These are phyloP conservation scores for Momotus momota DNA, from an alignment of 2,797 vertebrate species.

Conservation along the genomic window DNA sequence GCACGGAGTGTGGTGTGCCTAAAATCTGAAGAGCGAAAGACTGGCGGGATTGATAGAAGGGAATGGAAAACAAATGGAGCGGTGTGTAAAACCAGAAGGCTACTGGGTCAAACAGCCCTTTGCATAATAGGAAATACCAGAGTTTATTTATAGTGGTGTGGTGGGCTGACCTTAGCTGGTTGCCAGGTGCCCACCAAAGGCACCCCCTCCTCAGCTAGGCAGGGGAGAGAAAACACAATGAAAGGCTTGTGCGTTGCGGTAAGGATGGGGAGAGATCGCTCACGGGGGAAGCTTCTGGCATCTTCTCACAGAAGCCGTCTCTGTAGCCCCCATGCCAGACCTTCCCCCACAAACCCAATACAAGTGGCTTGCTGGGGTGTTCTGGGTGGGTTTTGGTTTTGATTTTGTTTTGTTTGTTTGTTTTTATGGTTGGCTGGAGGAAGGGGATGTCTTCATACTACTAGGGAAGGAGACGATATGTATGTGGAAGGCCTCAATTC, in stretches of 20 bases:
- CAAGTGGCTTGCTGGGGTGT: neutral
- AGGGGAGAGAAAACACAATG: neutral
- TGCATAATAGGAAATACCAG: neutral
- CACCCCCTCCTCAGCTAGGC: neutral
- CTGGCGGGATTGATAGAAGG: neutral
- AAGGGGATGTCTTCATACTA: neutral
- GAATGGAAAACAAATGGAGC: neutral
- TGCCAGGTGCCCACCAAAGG: neutral
- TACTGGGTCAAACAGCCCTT: neutral
- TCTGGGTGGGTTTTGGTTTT: neutral
- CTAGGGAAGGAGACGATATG: neutral
- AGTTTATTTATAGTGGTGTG: neutral
- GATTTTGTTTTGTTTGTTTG: neutral
- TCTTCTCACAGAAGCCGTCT: neutral
- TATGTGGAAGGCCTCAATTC: neutral
- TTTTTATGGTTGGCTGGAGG: neutral
- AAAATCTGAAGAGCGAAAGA: too few relatives aligned
- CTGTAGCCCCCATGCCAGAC: neutral
- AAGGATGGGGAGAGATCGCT: neutral
- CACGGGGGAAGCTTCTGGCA: neutral
- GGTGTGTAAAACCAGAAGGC: neutral
- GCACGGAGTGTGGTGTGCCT: fast-evolving
- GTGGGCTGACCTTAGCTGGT: neutral
- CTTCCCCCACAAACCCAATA: neutral
- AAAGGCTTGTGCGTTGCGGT: neutral